Evolutionary conservation across 1,140 invertebrate genomes (phyloP), one percentile per base, ranked within the genome.

Genomic region (Drosophila kanapiae): DNA sequence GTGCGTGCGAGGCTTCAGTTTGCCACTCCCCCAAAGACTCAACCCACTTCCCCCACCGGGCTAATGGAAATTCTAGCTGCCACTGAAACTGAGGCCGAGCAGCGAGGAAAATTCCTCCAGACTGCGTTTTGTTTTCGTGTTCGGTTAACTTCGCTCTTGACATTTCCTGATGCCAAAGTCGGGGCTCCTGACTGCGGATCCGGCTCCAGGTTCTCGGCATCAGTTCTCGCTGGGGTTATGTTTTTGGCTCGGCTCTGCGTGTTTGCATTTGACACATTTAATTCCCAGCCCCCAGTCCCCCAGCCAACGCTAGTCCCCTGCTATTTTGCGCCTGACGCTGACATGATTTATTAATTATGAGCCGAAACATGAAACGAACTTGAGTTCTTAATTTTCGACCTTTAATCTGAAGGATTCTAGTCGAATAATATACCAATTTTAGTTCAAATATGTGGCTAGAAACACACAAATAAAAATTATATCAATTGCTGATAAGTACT

Each of bases 201-300:
- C 48, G 58, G 51, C 69, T 47, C 40, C 40, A 35, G 51, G 43
- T 47, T 48, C 38, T 33, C 27, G 38, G 45, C 9, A 9, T n/a
- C 27, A 63, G 54, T 6, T 42, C 13, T 42, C 40, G 35, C n/a
- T 10, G 29, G 33, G 79, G 42, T n/a, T 38, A 38, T 56, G 53
- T 40, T 56, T 56, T 49, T 53, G 40, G 37, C 62, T 43, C 23
- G 56, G 18, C 56, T 71, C 78, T 85, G 81, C 85, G 85, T 91
- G 86, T 85, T 90, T 90, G 85, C 78, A 82, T 90, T 90, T 90
- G 86, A 90, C 85, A 91, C 85, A 90, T 90, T 91, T 91, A 80
- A 88, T 80, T 72, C 69, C 74, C 43, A 33, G n/a, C 53, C 70
- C 29, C n/a, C 68, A 60, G 13, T 10, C 29, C 37, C n/a, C 10